Evolutionary conservation across 2,888 invertebrate species (phyloP), one percentile per base, ranked within the genome.

Genomic region (Yponomeuta cagnagella): DNA sequence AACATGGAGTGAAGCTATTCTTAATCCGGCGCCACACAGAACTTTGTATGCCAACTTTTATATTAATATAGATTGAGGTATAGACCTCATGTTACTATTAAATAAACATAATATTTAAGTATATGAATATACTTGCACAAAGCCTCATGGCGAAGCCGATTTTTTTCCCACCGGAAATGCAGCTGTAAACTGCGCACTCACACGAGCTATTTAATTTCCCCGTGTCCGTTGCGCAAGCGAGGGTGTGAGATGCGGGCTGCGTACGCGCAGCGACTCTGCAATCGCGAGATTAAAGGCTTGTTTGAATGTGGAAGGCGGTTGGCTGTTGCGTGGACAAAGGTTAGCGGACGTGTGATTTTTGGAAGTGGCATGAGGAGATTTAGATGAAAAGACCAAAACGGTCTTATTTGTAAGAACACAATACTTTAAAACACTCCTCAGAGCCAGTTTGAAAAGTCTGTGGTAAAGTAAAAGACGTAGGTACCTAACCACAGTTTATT

Each of bases 181-280:
- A 69, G 72, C 74, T 73, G 72, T 58, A 58, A 68, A 48, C 63
- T 63, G 63, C 43, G 43, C 63, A 48, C 33, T 23, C 43, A 69
- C 63, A 63, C 63, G 68, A 30, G 63, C 69, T 63, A 70, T 70
- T 70, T 63, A 70, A 70, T 63, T 69, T 70, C 58, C 70, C 70
- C 70, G 33, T 70, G 70, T 33, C 37, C 70, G 70, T 70, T 70
- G 70, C 70, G 70, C 67, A 67, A 75, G 79, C 77, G 79, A 80
- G 84, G 87, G 87, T 78, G 82, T 76, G 75, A 74, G 79, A 89
- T 88, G 88, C 88, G 88, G 88, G 88, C 77, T 71, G 65, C 71
- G 70, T 69, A 70, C 76, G 74, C 73, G 71, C 72, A 72, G 75
- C 65, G 73, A 58, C 52, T 58, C 75, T 74, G 71, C 70, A 70